Conservation (phyloP, 2,888 invertebrate species). For the Lathronympha strigana region DNA sequence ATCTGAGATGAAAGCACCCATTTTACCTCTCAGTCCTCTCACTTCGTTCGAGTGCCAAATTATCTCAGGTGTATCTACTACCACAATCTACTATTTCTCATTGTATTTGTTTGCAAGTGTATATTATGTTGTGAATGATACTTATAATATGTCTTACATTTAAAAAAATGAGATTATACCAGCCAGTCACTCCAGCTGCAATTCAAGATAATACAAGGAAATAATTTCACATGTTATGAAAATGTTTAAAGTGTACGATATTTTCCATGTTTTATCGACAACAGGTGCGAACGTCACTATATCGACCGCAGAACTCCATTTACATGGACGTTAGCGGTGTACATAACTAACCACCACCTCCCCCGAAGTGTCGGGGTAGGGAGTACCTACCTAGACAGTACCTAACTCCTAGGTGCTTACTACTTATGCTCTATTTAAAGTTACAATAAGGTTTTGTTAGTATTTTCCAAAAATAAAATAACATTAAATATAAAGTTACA, state of each 20-base stretch:
- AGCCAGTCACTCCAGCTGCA: too few species aligned
- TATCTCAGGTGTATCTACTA: too few species aligned
- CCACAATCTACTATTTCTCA: too few species aligned
- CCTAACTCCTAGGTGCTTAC: conserved; percentile 19
- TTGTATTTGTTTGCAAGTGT: too few species aligned
- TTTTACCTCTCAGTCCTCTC: too few species aligned
- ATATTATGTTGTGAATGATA: too few species aligned
- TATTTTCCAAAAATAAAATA: background rate
- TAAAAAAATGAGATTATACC: too few species aligned
- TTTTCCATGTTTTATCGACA: conserved; percentile 23
- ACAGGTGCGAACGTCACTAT: conserved; percentile 54
- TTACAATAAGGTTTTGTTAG: background rate
- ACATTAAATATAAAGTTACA: background rate
- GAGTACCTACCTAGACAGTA: conserved; percentile 12
- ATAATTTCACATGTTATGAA: too few species aligned
- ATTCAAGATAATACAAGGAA: too few species aligned
- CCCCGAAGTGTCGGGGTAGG: conserved; percentile 44
- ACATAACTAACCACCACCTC: conserved; percentile 51
- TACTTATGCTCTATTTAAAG: conserved; percentile 26
- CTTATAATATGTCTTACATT: too few species aligned
- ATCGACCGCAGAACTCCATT: conserved; percentile 68
- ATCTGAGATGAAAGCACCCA: too few species aligned
- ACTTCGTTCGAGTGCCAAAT: too few species aligned
- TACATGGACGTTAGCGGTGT: conserved; percentile 57
- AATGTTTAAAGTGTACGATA: background rate